A percentile compares a stretch with the other conserved stretches of the same genome.
Conservation (phyloP, 2,113 vertebrate species). For the human (Homo sapiens) region DNA sequence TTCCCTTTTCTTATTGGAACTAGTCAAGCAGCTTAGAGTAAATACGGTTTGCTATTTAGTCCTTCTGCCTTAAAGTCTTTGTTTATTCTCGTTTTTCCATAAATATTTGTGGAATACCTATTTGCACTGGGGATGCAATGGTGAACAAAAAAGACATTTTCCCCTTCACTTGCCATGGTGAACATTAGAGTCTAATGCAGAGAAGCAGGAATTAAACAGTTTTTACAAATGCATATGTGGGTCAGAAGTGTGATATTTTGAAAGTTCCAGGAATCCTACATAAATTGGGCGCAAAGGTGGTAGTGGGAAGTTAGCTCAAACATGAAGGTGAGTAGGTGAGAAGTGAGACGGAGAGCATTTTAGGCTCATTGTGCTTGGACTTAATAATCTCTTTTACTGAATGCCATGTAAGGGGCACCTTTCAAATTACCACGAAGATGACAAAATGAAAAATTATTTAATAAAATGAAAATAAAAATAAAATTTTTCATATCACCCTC, state of each 20-base stretch:
- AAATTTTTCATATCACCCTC: neutral
- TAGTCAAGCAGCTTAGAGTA: neutral
- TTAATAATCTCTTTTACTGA: conserved; percentile 19
- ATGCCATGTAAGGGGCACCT: neutral
- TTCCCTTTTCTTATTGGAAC: neutral
- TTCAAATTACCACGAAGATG: neutral
- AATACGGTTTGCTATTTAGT: neutral
- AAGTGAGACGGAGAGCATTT: neutral
- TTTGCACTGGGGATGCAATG: neutral
- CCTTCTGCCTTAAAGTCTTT: neutral
- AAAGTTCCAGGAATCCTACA: neutral
- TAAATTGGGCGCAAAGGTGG: neutral
- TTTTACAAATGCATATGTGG: neutral
- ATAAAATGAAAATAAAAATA: conserved; percentile 23
- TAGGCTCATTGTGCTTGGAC: neutral
- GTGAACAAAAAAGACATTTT: neutral
- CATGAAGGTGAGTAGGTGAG: neutral
- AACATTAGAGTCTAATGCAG: neutral
- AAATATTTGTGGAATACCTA: neutral
- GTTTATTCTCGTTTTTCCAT: neutral
- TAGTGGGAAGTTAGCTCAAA: neutral
- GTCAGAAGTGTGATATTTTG: neutral
- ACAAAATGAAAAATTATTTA: neutral
- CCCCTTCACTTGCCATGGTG: neutral
- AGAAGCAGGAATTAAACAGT: neutral